Base-by-base conservation (phyloP, 2,797 vertebrate genomes). In the Poecile montanus region DNA sequence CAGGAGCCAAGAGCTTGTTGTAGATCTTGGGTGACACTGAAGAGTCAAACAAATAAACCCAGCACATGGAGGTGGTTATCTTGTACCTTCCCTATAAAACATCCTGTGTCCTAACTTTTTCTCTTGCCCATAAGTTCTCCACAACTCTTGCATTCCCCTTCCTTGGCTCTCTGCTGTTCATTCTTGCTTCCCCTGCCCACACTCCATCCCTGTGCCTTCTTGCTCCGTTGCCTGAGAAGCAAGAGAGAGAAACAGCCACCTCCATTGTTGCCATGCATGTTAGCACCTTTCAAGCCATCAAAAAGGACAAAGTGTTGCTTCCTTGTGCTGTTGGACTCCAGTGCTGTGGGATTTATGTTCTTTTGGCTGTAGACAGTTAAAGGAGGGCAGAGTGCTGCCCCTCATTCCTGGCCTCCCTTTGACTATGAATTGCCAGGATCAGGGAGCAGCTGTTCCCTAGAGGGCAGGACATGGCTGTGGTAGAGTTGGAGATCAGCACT, bases 271-370 rank as follows among this genome's bases (percentile, higher is more conserved):
- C 42, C 42, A 42, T 42, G 42, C 42, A 42, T 42, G 42, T 93
- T 97, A 94, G 93, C 56, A 77, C 25, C 85, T 95, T 85, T 76
- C 16, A 7, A 51, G 80, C 89, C 82, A 92, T 71, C 66, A 88
- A 32, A 87, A 80, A 92, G 88, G 68, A 90, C 81, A 89, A 23
- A 58, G 29, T 60, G 62, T 80, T 78, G 50, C 30, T 92, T 93
- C 78, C 68, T 85, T 76, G 34, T 42, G 18, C 81, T 92, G 40
- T 38, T 90, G 66, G 63, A 61, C 13, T 81, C 66, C 68, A 71
- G 1, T 14, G n/a, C 73, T 30, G 23, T 82, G 63, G 77, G 85
- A 58, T 65, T 93, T 84, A 85, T 67, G 10, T 74, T 89, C 47
- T 38, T 84, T 94, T 91, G 88, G 48, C 77, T 91, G 65, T 61